Evolutionary conservation across 2,797 vertebrate genomes (phyloP).

Genomic region (Gymnothorax javanicus): DNA sequence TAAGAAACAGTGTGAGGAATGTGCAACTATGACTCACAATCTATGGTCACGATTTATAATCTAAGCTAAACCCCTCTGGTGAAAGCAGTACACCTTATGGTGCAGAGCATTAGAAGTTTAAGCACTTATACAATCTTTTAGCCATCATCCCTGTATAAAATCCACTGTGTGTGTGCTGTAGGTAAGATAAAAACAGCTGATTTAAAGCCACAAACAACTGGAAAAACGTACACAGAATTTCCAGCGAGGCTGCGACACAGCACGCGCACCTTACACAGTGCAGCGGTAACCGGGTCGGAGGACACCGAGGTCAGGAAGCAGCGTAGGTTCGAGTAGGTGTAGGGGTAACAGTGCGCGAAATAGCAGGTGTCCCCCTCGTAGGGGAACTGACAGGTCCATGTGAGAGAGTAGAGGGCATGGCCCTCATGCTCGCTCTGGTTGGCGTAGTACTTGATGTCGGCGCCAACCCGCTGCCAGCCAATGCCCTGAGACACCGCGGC

Average conservation of each 20-base stretch:
- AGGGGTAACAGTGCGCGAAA: slow-evolving; percentile 90
- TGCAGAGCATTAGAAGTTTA: neutral
- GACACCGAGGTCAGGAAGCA: slow-evolving; percentile 72
- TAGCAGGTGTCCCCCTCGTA: slow-evolving; percentile 85
- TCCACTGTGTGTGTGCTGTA: neutral
- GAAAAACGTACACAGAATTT: slow-evolving; percentile 74
- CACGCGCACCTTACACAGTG: slow-evolving; percentile 76
- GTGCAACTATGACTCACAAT: too few species aligned
- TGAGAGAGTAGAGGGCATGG: slow-evolving; percentile 73
- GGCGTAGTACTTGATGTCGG: slow-evolving; percentile 77
- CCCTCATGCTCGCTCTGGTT: slow-evolving; percentile 57
- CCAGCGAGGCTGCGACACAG: slow-evolving; percentile 88
- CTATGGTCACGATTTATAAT: too few species aligned
- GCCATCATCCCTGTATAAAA: neutral
- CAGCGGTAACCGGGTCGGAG: slow-evolving; percentile 66
- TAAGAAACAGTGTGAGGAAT: too few species aligned
- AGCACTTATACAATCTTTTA: neutral
- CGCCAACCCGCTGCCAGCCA: slow-evolving; percentile 81
- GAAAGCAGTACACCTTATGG: neutral
- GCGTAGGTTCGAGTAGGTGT: slow-evolving; percentile 87
- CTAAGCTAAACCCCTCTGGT: too few species aligned
- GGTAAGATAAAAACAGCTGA: neutral
- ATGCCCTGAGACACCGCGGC: slow-evolving; percentile 65
- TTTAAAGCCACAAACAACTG: neutral
- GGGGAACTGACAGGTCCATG: slow-evolving; percentile 85